Evolutionary conservation across 2,888 invertebrate species (phyloP).

Genomic region (Cosmopolites sordidus): DNA sequence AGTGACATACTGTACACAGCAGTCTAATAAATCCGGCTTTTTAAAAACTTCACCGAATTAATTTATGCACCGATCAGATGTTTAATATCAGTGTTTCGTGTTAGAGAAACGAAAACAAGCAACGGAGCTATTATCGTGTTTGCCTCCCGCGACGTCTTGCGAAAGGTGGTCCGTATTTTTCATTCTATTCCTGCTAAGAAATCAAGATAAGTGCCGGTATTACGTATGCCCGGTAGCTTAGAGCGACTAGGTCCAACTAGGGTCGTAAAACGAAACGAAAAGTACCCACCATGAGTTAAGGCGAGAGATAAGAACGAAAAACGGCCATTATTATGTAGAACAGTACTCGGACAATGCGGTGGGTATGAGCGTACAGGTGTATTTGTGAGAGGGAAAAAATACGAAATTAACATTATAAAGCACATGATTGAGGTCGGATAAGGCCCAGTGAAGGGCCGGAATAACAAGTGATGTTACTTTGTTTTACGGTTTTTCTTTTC

Average conservation of each 20-base stretch:
- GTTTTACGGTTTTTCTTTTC: too few species aligned
- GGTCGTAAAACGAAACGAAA: not conserved
- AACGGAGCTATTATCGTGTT: too few species aligned
- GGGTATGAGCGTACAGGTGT: slow-evolving; percentile 13
- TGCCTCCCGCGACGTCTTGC: not conserved
- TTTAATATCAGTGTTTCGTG: too few species aligned
- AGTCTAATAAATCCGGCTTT: too few species aligned
- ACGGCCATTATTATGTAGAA: slow-evolving; percentile 30
- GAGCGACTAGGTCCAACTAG: not conserved
- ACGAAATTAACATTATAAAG: not conserved
- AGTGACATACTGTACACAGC: too few species aligned
- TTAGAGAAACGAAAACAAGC: too few species aligned
- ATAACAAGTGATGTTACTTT: too few species aligned
- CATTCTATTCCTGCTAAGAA: not conserved
- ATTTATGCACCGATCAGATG: too few species aligned
- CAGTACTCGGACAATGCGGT: slow-evolving; percentile 26
- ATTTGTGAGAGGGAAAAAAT: not conserved
- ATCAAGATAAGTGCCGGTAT: not conserved
- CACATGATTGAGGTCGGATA: not conserved
- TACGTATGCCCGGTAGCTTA: not conserved
- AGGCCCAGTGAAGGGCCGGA: too few species aligned
- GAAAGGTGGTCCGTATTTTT: not conserved
- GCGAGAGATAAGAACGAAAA: slow-evolving; percentile 22
- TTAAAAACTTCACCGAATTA: too few species aligned
- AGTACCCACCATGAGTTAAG: not conserved